These are phyloP conservation scores for Antennarius maculatus DNA, from an alignment of 2,797 vertebrate species.

Conservation along the genomic window DNA sequence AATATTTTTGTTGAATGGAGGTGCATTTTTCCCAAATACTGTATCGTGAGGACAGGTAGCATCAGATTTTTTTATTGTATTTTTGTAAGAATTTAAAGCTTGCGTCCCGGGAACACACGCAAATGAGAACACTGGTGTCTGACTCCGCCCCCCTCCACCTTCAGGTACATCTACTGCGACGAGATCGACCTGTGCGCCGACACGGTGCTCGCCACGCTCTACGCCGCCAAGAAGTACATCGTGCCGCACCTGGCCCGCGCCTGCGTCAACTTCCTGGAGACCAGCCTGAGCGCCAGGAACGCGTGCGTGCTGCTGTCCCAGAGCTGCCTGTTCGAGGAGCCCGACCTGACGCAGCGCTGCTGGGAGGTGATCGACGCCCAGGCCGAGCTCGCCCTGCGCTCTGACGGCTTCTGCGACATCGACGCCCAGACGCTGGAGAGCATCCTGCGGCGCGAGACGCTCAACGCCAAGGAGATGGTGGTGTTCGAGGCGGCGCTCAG, in stretches of 20 bases:
- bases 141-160: neutral
- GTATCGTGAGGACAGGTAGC: too few species aligned
- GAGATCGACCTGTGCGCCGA: slow-evolving; percentile 97
- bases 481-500: slow-evolving; percentile 93
- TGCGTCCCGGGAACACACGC: too few species aligned
- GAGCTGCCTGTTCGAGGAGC: slow-evolving; percentile 97
- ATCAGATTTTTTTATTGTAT: too few species aligned
- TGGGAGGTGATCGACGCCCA: slow-evolving; percentile 98
- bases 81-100: too few species aligned
- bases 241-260: slow-evolving; percentile 95
- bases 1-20: too few species aligned
- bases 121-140: too few species aligned
- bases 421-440: slow-evolving; percentile 93
- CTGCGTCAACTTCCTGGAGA: slow-evolving; percentile 97
- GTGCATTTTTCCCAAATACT: too few species aligned
- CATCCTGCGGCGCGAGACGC: slow-evolving; percentile 94
- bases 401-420: slow-evolving; percentile 97
- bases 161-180: slow-evolving; percentile 97
- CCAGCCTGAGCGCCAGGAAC: slow-evolving; percentile 95
- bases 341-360: slow-evolving; percentile 95
- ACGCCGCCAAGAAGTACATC: slow-evolving; percentile 98
- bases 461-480: slow-evolving; percentile 96
- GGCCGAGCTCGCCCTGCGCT: slow-evolving; percentile 93
- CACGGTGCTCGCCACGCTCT: slow-evolving; percentile 95
- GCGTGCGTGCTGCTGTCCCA: slow-evolving; percentile 97